Evolutionary conservation across 2,113 vertebrate species (phyloP), one percentile per base, ranked within the genome.

Genomic region (Lynx canadensis): DNA sequence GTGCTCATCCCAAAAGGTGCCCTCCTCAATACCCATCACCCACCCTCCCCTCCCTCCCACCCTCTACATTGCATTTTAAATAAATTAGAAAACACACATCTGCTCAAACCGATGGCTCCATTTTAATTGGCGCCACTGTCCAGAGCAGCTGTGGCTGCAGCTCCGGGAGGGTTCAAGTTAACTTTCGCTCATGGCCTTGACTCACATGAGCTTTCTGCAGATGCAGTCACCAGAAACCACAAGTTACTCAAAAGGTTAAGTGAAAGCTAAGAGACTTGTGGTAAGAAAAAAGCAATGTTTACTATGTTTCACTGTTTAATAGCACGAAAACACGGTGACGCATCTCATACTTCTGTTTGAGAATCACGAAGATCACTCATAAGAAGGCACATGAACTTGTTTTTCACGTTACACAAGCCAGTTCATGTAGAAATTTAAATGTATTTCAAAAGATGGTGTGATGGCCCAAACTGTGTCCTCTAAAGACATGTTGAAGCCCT

Each of bases 61-160:
- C 45, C 33, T 38, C 27, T 82, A 73, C 71, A 82, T 38, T 78
- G 52, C 48, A 82, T 73, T 65, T 63, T 66, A 63, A 91, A 68
- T 60, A 41, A 91, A 85, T 97, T 45, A 91, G 71, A 93, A 95
- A 91, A 73, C 31, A 38, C 3, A 14, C 50, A 79, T 96, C 25
- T 91, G 74, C 57, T 91, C 36, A 25, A 36, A 57, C 1, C 21
- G 29, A 80, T 50, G 41, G 41, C n/a, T 48, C 29, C 69, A n/a
- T 69, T 86, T 84, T 45, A 33, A 27, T 23, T 1, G 66, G 73
- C 60, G 91, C 89, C 27, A 13, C 9, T 16, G 4, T 52, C 33
- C 0, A 33, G 57, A 79, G 86, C 71, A 82, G 81, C 76, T 71
- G 65, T 8, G 85, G 81, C 76, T 55, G 21, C 10, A 7, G 36